Percentiles rank a stretch among this genome's conserved stretches.
These are phyloP conservation scores for Nixonia krombeini DNA, from an alignment of 1,140 invertebrate species.

Conservation along the genomic window DNA sequence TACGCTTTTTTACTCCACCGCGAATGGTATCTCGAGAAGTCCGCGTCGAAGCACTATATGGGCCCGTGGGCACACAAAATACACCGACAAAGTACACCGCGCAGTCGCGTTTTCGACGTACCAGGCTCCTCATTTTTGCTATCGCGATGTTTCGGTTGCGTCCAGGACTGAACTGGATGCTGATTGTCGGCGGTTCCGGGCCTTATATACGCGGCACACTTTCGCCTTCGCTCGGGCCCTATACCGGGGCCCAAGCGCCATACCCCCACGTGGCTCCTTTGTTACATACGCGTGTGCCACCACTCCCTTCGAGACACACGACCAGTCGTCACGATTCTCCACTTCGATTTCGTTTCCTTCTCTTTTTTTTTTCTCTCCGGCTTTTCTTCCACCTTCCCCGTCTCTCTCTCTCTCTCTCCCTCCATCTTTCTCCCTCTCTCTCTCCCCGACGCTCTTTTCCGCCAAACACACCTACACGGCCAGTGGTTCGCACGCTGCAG, in stretches of 20 bases:
- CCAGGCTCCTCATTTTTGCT: constrained; percentile 70
- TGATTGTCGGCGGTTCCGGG: constrained; percentile 74
- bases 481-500: constrained; percentile 19
- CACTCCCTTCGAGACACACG: constrained; percentile 66
- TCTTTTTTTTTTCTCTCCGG: constrained; percentile 35
- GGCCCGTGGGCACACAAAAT: no score
- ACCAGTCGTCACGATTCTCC: constrained; percentile 54
- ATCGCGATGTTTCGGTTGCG: constrained; percentile 72
- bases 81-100: no score
- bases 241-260: constrained; percentile 51
- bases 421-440: constrained; percentile 18
- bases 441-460: constrained; percentile 12
- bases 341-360: constrained; percentile 46
- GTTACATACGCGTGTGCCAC: constrained; percentile 58
- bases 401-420: constrained; percentile 12
- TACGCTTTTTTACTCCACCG: no score
- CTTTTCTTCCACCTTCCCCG: constrained; percentile 30
- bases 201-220: constrained; percentile 74
- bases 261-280: constrained; percentile 66
- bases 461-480: constrained; percentile 35
- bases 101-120: constrained; percentile 53
- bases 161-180: constrained; percentile 82
- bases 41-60: no score
- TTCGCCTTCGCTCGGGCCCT: constrained; percentile 69
- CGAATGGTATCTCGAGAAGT: no score